Conservation (phyloP, 2,888 invertebrate genomes). For the Eulithis testata region DNA sequence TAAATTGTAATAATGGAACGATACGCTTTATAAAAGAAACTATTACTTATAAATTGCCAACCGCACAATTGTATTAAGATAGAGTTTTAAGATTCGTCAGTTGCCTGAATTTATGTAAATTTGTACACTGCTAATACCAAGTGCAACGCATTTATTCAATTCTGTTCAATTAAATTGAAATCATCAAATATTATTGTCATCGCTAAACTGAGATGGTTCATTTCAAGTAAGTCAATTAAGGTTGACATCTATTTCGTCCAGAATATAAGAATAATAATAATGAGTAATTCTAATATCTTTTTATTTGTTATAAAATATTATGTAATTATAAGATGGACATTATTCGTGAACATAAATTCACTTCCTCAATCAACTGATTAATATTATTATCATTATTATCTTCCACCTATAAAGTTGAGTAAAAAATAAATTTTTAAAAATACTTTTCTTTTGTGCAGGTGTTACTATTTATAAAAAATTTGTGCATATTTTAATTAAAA, state of each 20-base stretch:
- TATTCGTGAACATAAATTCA: not conserved
- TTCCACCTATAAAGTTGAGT: no score
- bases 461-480: no score
- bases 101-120: constrained; percentile 34
- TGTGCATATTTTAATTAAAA: no score
- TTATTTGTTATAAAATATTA: not conserved
- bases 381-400: no score
- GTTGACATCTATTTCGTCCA: constrained; percentile 36
- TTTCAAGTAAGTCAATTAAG: constrained; percentile 29
- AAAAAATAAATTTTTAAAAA: no score
- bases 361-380: no score
- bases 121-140: constrained; percentile 25
- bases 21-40: constrained; percentile 61
- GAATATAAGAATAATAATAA: constrained; percentile 15
- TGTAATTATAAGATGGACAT: constrained; percentile 19
- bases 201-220: constrained; percentile 17
- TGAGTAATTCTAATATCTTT: constrained; percentile 14
- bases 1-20: constrained; percentile 48
- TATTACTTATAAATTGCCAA: constrained; percentile 65
- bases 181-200: constrained; percentile 19
- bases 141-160: constrained; percentile 21
- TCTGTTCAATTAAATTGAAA: constrained; percentile 28
- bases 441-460: no score
- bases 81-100: constrained; percentile 37
- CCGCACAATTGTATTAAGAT: constrained; percentile 65